Conservation (phyloP, 1,140 invertebrate species). For the Macrocentrus cingulum region DNA sequence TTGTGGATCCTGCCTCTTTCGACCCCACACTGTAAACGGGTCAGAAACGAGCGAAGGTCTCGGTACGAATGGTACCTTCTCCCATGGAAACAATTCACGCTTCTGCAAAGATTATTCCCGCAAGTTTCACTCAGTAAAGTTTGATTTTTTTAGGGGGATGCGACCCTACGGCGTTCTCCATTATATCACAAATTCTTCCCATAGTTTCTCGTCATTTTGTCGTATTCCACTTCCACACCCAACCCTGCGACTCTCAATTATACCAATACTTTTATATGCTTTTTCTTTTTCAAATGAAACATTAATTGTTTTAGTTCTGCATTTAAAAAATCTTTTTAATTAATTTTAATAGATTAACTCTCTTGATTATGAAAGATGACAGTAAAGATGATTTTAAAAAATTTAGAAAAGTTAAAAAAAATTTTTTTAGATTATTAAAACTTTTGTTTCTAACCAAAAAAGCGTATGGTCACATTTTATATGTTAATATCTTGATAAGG, state of each 20-base stretch:
- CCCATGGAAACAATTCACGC: slow-evolving; percentile 74
- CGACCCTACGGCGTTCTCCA: slow-evolving; percentile 26
- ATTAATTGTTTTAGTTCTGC: neutral
- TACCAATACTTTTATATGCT: neutral
- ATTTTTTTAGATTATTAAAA: no score
- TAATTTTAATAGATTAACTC: no score
- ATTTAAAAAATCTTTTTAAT: no score
- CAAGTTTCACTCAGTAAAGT: neutral
- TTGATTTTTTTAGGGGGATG: slow-evolving; percentile 11
- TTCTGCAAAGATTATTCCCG: slow-evolving; percentile 64
- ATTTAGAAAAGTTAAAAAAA: no score
- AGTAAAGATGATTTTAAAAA: no score
- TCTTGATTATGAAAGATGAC: no score
- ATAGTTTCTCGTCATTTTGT: slow-evolving; percentile 6
- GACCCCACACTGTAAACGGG: slow-evolving; percentile 78
- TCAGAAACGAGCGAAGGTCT: slow-evolving; percentile 78
- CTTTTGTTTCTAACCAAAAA: no score
- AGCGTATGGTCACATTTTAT: no score
- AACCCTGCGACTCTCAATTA: neutral
- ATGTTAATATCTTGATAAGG: no score
- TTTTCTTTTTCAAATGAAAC: neutral
- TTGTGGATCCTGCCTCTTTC: slow-evolving; percentile 55
- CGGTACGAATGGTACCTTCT: slow-evolving; percentile 80
- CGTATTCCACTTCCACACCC: slow-evolving; percentile 28
- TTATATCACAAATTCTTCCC: neutral